These are phyloP conservation scores for Zygogramma bicolorata DNA, from an alignment of 2,888 invertebrate species.

Conservation along the genomic window DNA sequence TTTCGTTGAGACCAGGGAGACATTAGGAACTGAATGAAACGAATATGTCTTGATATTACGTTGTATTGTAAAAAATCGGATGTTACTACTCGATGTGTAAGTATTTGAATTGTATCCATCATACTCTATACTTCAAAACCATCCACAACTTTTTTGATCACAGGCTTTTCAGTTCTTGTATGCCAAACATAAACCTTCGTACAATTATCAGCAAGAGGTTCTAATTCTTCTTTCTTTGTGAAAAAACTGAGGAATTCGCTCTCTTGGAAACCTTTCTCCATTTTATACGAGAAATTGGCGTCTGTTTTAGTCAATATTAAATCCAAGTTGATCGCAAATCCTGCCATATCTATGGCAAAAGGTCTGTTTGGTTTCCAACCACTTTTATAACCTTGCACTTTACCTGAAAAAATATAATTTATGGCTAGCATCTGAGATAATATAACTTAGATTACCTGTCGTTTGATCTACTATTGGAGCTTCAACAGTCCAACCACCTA, in stretches of 20 bases:
- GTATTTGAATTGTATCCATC: background rate
- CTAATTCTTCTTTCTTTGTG: constrained; percentile 80
- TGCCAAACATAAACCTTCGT: constrained; percentile 99
- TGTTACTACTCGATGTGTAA: too few species aligned
- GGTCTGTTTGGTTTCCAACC: constrained; percentile 92
- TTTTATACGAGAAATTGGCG: constrained; percentile 85
- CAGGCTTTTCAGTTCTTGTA: constrained; percentile 92
- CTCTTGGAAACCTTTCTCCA: constrained; percentile 91
- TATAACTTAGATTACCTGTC: constrained; percentile 50
- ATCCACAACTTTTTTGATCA: constrained; percentile 77
- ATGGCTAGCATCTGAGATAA: background rate
- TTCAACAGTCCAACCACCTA: constrained; percentile 94
- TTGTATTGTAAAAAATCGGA: too few species aligned
- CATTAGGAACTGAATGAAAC: too few species aligned
- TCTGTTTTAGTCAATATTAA: constrained; percentile 78
- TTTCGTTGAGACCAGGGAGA: too few species aligned
- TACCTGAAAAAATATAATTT: constrained; percentile 60
- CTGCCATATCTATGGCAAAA: constrained; percentile 99
- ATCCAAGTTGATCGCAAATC: constrained; percentile 88
- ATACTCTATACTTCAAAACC: constrained; percentile 60
- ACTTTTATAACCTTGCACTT: constrained; percentile 76
- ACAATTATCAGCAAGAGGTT: constrained; percentile 91
- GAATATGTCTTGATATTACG: too few species aligned
- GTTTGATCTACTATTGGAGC: constrained; percentile 78
- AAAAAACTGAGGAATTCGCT: constrained; percentile 85